Evolutionary conservation across 2,888 invertebrate genomes (phyloP).

Genomic region (Atrina japonica): DNA sequence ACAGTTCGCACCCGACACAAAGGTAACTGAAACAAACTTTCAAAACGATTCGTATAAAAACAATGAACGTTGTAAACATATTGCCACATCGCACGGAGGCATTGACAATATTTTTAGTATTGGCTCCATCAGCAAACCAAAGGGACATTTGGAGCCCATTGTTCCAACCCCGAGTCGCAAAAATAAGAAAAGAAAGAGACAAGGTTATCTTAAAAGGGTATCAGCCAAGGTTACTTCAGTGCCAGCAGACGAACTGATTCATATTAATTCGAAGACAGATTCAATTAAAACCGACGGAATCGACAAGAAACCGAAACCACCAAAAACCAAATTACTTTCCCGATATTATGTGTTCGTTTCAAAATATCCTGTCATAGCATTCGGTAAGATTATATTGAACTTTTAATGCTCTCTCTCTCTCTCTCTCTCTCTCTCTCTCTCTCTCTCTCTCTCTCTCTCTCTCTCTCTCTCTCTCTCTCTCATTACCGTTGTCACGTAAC

Average conservation of each 20-base stretch:
- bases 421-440: too few species aligned
- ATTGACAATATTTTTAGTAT: too few species aligned
- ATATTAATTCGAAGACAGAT: too few species aligned
- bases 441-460: too few species aligned
- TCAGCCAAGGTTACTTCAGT: slow-evolving; percentile 3
- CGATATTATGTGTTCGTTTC: slow-evolving; percentile 52
- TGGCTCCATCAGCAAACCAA: not conserved
- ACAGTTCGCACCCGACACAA: too few species aligned
- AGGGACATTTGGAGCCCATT: not conserved
- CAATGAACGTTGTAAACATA: too few species aligned
- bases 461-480: too few species aligned
- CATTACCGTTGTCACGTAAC: too few species aligned
- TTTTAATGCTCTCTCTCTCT: too few species aligned
- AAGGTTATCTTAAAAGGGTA: not conserved
- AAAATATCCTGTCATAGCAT: slow-evolving; percentile 50
- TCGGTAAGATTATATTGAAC: slow-evolving; percentile 57
- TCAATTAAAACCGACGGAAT: not conserved
- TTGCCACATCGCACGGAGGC: too few species aligned
- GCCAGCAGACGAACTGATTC: not conserved
- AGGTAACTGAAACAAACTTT: too few species aligned
- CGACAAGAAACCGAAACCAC: not conserved
- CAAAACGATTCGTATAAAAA: too few species aligned
- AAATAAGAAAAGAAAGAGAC: slow-evolving; percentile 7
- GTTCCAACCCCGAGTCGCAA: not conserved
- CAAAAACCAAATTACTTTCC: slow-evolving; percentile 28